A percentile compares a stretch with the other conserved stretches of the same genome.
These are phyloP conservation scores for Hippolais icterina DNA, from an alignment of 2,113 vertebrate species.

Conservation along the genomic window DNA sequence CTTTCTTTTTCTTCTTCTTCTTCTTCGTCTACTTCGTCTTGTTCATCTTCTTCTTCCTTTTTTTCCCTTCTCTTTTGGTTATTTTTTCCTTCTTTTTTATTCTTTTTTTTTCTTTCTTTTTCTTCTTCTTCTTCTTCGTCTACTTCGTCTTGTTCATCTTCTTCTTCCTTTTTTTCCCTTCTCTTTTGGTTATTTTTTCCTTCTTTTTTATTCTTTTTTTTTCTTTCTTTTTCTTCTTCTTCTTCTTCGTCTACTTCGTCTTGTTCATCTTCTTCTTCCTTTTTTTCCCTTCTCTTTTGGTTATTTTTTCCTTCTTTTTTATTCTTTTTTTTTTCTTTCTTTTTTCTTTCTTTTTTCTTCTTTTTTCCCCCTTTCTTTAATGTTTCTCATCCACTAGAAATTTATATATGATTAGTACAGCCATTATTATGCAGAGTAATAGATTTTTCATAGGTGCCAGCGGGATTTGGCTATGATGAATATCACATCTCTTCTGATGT, in stretches of 20 bases:
- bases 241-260: fast-evolving
- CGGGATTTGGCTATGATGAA: not conserved
- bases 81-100: too few relatives aligned
- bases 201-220: too few relatives aligned
- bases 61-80: too few relatives aligned
- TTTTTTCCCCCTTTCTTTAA: fast-evolving
- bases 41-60: too few relatives aligned
- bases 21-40: too few relatives aligned
- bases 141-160: fast-evolving
- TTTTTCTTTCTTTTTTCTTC: not conserved
- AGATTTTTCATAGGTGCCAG: not conserved
- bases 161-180: fast-evolving
- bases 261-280: fast-evolving
- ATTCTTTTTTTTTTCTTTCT: too few relatives aligned
- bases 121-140: fast-evolving
- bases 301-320: too few relatives aligned
- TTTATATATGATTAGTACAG: not conserved
- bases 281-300: not conserved
- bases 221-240: not conserved
- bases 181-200: too few relatives aligned
- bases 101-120: not conserved
- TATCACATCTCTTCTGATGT: not conserved
- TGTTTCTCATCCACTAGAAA: not conserved
- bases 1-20: fast-evolving
- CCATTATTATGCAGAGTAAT: not conserved